These are phyloP conservation scores for Zoanthus gigantus DNA, from an alignment of 92 coral and sea anemone genomes.

Conservation along the genomic window DNA sequence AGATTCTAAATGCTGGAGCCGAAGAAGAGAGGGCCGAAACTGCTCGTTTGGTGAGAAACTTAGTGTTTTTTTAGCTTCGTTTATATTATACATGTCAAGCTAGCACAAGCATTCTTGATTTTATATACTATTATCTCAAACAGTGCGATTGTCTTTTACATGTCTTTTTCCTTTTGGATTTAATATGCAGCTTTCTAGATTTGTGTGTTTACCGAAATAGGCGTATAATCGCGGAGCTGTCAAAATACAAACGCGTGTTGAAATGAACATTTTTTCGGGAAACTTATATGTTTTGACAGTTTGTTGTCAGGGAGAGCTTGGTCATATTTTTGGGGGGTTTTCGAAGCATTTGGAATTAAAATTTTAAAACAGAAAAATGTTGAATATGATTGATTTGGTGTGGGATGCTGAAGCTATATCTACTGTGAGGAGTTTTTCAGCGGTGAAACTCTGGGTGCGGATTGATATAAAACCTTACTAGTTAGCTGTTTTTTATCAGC, in stretches of 20 bases:
- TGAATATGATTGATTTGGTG: neutral
- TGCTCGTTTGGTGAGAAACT: conserved; percentile 88
- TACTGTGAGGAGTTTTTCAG: neutral
- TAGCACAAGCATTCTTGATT: neutral
- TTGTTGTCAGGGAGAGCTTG: neutral
- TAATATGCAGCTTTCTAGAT: neutral
- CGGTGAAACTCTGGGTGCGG: neutral
- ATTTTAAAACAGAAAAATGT: neutral
- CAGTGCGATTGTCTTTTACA: neutral
- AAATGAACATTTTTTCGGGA: neutral
- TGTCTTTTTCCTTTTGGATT: neutral
- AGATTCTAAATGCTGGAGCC: conserved; percentile 94
- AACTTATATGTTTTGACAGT: neutral
- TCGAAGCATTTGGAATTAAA: neutral
- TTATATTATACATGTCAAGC: neutral
- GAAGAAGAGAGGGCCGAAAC: conserved; percentile 98
- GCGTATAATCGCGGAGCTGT: conserved; percentile 14
- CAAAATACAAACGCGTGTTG: neutral
- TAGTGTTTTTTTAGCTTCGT: conserved; percentile 4
- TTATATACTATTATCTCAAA: neutral
- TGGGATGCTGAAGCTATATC: neutral
- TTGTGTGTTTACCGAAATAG: neutral
- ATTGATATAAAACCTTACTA: neutral
- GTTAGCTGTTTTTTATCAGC: no score
- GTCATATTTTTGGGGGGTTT: neutral